Evolutionary conservation across 1,140 invertebrate species (phyloP), one percentile per base, ranked within the genome.

Genomic region (Euura saliciscinereae): DNA sequence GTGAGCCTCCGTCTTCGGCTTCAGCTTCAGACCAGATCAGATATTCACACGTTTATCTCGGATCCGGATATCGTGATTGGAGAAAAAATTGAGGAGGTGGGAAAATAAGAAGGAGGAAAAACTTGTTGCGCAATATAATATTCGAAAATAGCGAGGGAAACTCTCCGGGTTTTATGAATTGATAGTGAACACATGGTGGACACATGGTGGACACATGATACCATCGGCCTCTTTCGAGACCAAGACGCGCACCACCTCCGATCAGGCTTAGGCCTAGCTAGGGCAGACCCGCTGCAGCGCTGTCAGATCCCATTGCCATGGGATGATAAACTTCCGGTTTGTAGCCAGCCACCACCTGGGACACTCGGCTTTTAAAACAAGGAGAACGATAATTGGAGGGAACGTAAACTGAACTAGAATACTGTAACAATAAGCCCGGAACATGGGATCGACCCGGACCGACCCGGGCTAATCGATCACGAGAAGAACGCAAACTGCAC

Each of bases 101-200:
- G 28, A 28, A 28, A 28, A 28, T 28, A 28, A 1, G 28, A 28
- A 28, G 28, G 28, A 28, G 28, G 28, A 28, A 28, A 28, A 28
- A 43, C 65, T 43, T 64, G 72, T 80, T 82, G 79, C 79, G 80
- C 80, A 82, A 82, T 76, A 79, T 78, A 77, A 75, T 81, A 81
- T 78, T 82, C 80, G 80, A 78, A 82, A 82, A 82, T 82, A 82
- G 79, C 77, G 66, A 59, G 13, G 13, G 51, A 59, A n/a, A 59
- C 51, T 8, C 66, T 59, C 73, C 68, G 76, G 77, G 74, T 78
- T 78, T 82, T 82, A 81, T 79, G 80, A 84, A 84, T 84, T 81
- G 80, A 84, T 83, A 83, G 82, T 80, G 79, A 82, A 83, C 83
- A 84, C 82, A 83, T 84, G 83, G 77, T 82, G 81, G 76, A 80